These are phyloP conservation scores for Eulimnadia texana DNA, from an alignment of 1,140 invertebrate genomes.

Conservation along the genomic window DNA sequence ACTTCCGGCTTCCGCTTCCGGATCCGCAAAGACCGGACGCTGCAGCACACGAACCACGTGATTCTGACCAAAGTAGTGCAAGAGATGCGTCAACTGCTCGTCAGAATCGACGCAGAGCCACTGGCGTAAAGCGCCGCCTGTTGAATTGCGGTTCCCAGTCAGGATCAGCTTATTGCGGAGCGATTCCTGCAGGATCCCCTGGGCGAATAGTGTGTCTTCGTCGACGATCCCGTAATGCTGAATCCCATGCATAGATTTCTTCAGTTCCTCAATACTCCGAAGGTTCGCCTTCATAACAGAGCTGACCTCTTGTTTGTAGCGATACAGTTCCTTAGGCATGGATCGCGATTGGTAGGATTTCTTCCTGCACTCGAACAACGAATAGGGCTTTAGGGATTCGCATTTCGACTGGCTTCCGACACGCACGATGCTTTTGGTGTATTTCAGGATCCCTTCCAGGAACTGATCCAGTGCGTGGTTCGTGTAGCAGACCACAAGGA, in stretches of 20 bases:
- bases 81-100: not conserved
- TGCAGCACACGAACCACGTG: not conserved
- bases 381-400: conserved; percentile 36
- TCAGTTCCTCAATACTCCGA: not conserved
- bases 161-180: not conserved
- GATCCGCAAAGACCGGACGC: not conserved
- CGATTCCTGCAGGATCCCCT: not conserved
- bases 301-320: not conserved
- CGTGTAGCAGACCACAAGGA: conserved; percentile 67
- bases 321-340: not conserved
- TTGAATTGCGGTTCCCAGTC: too few species aligned
- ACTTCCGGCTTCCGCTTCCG: not conserved
- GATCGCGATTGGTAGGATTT: not conserved
- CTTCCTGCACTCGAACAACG: conserved; percentile 14
- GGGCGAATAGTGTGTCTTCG: not conserved
- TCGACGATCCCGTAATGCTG: not conserved
- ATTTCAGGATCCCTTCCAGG: conserved; percentile 40
- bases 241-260: not conserved
- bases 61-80: not conserved
- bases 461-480: conserved; percentile 84
- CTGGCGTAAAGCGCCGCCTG: not conserved
- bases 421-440: conserved; percentile 38
- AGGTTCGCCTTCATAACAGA: not conserved
- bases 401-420: conserved; percentile 55
- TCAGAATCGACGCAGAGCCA: conserved; percentile 6